Conservation (phyloP, 2,888 invertebrate genomes). For the Leptinotarsa juncta region DNA sequence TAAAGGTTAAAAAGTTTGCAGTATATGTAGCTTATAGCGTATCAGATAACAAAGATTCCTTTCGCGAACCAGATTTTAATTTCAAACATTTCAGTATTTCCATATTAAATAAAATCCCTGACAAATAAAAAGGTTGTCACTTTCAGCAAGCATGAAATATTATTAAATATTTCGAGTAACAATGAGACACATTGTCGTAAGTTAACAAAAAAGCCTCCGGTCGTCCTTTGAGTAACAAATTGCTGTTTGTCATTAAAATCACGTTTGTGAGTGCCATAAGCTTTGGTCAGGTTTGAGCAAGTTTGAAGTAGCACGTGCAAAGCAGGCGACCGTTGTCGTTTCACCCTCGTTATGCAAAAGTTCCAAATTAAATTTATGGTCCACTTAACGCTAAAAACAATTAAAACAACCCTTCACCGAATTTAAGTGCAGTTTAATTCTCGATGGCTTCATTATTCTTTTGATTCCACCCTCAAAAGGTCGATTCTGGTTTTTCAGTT, state of each 20-base stretch:
- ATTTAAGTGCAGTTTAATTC: constrained; percentile 46
- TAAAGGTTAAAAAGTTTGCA: too few relatives aligned
- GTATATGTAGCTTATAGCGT: too few relatives aligned
- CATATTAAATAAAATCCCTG: too few relatives aligned
- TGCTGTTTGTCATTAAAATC: constrained; percentile 54
- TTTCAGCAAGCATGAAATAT: too few relatives aligned
- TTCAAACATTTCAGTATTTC: too few relatives aligned
- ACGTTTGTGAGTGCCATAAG: constrained; percentile 51
- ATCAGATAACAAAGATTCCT: too few relatives aligned
- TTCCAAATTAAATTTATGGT: constrained; percentile 56
- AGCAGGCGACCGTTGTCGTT: constrained; percentile 35
- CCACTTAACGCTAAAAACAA: constrained; percentile 55
- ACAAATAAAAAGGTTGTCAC: too few relatives aligned
- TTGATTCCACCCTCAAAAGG: constrained; percentile 23
- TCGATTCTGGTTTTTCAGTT: constrained; percentile 16
- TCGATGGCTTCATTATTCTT: constrained; percentile 41
- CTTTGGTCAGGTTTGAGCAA: constrained; percentile 51
- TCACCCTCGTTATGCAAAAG: constrained; percentile 55
- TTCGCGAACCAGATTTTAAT: too few relatives aligned
- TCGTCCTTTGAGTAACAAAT: constrained; percentile 33
- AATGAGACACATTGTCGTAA: constrained; percentile 22
- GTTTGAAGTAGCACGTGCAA: constrained; percentile 50
- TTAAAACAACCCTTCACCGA: constrained; percentile 51
- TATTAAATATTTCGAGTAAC: constrained; percentile 16
- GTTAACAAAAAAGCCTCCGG: not conserved